Conservation (phyloP, 2,113 vertebrate genomes). For the Cottus gobio region DNA sequence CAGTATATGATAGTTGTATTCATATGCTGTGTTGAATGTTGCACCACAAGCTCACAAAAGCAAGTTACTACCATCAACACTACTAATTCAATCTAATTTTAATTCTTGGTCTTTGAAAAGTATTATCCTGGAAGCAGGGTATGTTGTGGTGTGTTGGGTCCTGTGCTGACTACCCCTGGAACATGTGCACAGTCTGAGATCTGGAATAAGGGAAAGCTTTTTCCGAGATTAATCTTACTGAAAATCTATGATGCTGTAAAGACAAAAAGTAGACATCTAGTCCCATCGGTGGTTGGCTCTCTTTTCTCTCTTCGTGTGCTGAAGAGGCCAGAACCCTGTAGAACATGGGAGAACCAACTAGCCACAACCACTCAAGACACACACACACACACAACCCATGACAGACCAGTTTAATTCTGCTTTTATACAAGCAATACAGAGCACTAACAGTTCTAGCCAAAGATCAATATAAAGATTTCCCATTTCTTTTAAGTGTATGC, state of each 20-base stretch:
- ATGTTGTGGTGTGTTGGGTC: too few relatives aligned
- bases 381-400: constrained; percentile 5
- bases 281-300: not conserved
- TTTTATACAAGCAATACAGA: constrained; percentile 24
- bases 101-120: too few relatives aligned
- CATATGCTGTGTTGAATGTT: too few relatives aligned
- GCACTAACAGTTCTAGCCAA: constrained; percentile 10
- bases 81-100: too few relatives aligned
- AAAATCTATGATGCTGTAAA: constrained; percentile 16
- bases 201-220: not conserved
- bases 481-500: constrained; percentile 29
- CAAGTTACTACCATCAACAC: too few relatives aligned
- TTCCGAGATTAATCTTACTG: not conserved
- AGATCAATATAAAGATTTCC: constrained; percentile 60
- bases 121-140: too few relatives aligned
- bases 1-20: too few relatives aligned
- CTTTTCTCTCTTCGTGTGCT: constrained; percentile 5
- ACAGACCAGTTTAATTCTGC: constrained; percentile 3
- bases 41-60: too few relatives aligned
- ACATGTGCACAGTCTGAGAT: not conserved
- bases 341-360: not conserved
- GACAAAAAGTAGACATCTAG: not conserved
- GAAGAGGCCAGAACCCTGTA: constrained; percentile 10
- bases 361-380: not conserved
- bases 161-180: not conserved